These are phyloP conservation scores for Papilio xuthus DNA, from an alignment of 1,140 invertebrate species.

Conservation along the genomic window DNA sequence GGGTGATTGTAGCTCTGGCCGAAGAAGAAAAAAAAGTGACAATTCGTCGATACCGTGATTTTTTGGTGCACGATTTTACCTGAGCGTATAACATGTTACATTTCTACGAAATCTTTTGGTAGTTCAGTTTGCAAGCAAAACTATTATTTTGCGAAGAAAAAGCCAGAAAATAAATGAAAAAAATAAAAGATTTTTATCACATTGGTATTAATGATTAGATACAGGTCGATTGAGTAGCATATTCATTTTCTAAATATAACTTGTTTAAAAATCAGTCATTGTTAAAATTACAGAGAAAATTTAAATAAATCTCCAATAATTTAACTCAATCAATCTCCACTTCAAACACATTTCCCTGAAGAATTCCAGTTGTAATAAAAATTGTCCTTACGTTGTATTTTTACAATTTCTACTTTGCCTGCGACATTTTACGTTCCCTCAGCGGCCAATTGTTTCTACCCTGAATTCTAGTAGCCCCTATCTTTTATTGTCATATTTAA, in stretches of 20 bases:
- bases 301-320: constrained; percentile 13
- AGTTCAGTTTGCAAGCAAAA: not conserved
- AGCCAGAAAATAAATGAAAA: not conserved
- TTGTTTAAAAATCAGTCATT: not conserved
- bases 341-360: constrained; percentile 34
- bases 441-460: constrained; percentile 42
- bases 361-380: constrained; percentile 45
- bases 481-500: constrained; percentile 45
- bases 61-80: constrained; percentile 45
- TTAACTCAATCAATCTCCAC: constrained; percentile 31
- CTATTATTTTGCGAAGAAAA: not conserved
- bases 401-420: constrained; percentile 40
- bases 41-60: constrained; percentile 68
- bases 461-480: constrained; percentile 42
- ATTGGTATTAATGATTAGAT: not conserved
- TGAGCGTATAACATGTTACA: not conserved
- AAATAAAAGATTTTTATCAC: too few species aligned
- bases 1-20: constrained; percentile 73
- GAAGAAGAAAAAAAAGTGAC: constrained; percentile 79
- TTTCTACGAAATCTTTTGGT: not conserved
- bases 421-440: constrained; percentile 41
- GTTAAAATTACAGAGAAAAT: not conserved
- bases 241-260: not conserved
- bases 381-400: constrained; percentile 41
- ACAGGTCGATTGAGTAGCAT: not conserved